A percentile compares a stretch with the other conserved stretches of the same genome.
phyloP scores from a whole-genome alignment of 23 tunicate genomes.

The Halocynthia aurantium region DNA sequence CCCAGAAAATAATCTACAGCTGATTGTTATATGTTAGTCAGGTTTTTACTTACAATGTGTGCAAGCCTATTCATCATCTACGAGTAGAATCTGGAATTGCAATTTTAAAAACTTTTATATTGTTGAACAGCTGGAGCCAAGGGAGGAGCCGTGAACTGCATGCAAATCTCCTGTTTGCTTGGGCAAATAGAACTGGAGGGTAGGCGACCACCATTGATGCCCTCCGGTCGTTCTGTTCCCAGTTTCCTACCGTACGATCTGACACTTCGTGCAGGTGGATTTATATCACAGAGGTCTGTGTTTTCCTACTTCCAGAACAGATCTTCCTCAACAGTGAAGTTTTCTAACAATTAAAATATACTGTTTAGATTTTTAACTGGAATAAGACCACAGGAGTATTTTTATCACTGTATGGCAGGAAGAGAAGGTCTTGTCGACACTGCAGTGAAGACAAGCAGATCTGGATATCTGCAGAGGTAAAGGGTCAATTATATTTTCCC shows the following conservation, averaged over 20 bases:
- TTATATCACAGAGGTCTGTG: conserved; percentile 79
- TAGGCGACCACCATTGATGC: conserved; percentile 76
- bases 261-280: conserved; percentile 86
- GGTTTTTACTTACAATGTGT: not conserved
- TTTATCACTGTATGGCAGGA: conserved; percentile 97
- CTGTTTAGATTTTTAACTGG: conserved; percentile 78
- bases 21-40: conserved; percentile 81
- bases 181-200: conserved; percentile 98
- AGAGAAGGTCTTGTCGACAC: conserved; percentile 99
- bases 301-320: too few species aligned
- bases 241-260: conserved; percentile 85
- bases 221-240: conserved; percentile 77
- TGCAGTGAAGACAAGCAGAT: conserved; percentile 91
- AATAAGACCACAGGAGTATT: conserved; percentile 91
- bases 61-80: not conserved
- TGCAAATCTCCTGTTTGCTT: conserved; percentile 81
- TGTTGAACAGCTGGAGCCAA: conserved; percentile 87
- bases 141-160: conserved; percentile 90
- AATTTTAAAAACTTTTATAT: too few species aligned
- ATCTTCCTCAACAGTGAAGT: too few species aligned
- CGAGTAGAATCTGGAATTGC: not conserved
- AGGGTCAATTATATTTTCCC: not conserved
- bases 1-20: conserved; percentile 90
- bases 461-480: conserved; percentile 95
- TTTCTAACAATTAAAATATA: not conserved